Evolutionary conservation across 2,113 vertebrate species (phyloP), one percentile per base, ranked within the genome.

Genomic region (Antechinus stuartii): DNA sequence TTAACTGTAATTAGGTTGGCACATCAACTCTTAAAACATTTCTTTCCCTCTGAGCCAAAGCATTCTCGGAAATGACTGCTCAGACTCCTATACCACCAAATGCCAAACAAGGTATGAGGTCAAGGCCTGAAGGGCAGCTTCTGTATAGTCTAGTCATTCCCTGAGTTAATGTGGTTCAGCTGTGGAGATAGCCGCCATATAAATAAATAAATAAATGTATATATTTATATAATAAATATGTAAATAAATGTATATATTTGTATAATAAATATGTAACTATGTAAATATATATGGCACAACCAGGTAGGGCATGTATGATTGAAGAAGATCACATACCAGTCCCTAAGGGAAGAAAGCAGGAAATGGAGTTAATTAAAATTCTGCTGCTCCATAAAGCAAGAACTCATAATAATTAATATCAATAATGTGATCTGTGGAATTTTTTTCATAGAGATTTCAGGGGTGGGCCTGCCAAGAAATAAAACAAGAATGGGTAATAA

Each of bases 41-140:
- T 92, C 89, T 96, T 68, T 50, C 91, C 57, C 95, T 93, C 54
- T 52, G 30, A 94, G 92, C 55, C 90, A 96, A 96, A 0, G 0
- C 14, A 61, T 90, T 92, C 93, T 97, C 97, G 92, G 89, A 90
- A 96, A 97, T 97, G 91, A 96, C 95, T 92, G 91, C 92, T 97
- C 92, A 95, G 96, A 95, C 94, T 92, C 91, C 92, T 50, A 92
- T 54, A 53, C 94, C 68, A 56, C 49, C 30, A 92, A 54, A 94
- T 50, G 0, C 94, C 95, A 97, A 50, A 54, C 50, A 53, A 91
- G 49, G 90, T 92, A 90, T 95, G 91, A 55, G 92, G 12, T 95
- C 92, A 93, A 97, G 89, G 92, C 89, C 8, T 3, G 56, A 42
- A 49, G 50, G 76, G 30, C 90, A 94, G 84, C 94, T 89, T 68